Evolutionary conservation across 1,140 invertebrate species (phyloP).

Genomic region (Brachystomella parvula): DNA sequence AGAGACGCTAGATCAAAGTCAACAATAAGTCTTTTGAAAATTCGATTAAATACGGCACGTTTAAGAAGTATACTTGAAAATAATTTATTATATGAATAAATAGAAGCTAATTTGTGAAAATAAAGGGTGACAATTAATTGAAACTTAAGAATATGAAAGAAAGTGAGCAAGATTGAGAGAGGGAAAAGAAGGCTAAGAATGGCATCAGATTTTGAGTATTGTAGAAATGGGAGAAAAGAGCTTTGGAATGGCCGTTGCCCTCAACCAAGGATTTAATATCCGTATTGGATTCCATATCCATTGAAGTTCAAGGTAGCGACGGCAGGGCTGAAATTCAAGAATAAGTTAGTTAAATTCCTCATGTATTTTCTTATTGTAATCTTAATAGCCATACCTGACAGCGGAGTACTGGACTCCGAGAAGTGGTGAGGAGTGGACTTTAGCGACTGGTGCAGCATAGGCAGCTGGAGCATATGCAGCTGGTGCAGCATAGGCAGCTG

Average conservation of each 20-base stretch:
- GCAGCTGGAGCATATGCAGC: background rate
- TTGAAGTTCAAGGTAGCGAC: slow-evolving; percentile 15
- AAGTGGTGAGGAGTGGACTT: background rate
- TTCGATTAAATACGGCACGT: too few relatives aligned
- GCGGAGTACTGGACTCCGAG: background rate
- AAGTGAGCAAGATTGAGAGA: background rate
- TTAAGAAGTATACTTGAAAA: background rate
- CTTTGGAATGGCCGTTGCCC: background rate
- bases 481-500: background rate
- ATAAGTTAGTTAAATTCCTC: background rate
- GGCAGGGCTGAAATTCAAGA: background rate
- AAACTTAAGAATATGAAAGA: background rate
- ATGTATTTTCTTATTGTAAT: background rate
- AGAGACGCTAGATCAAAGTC: too few relatives aligned
- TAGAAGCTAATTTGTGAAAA: background rate
- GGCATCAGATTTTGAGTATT: background rate
- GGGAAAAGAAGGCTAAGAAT: background rate
- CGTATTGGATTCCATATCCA: slow-evolving; percentile 18
- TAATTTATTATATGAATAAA: background rate
- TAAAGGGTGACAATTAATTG: background rate
- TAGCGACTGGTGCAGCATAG: slow-evolving; percentile 7
- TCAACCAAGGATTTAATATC: slow-evolving; percentile 1
- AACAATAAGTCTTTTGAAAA: too few relatives aligned
- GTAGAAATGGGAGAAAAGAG: background rate
- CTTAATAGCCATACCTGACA: background rate